These are phyloP conservation scores for Eueides isabella DNA, from an alignment of 1,140 invertebrate genomes.

Conservation along the genomic window DNA sequence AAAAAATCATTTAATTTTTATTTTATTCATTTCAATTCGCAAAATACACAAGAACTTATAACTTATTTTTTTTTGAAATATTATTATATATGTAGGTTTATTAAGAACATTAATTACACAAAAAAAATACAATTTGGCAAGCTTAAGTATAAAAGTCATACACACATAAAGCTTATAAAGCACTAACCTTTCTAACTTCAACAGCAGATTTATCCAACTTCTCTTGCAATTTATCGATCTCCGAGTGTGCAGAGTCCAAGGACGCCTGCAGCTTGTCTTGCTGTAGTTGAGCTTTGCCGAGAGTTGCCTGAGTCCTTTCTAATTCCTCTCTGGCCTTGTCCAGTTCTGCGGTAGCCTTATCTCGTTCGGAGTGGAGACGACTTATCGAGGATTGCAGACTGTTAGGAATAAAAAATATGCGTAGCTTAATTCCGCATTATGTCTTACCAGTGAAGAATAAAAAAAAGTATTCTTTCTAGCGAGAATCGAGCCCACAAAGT, in stretches of 20 bases:
- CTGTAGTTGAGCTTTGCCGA: constrained; percentile 94
- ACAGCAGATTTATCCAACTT: constrained; percentile 90
- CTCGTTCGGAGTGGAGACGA: constrained; percentile 92
- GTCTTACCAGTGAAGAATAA: neutral
- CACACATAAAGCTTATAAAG: no score
- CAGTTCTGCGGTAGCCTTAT: constrained; percentile 91
- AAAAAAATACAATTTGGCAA: no score
- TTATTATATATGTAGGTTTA: no score
- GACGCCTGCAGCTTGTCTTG: constrained; percentile 94
- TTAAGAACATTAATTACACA: no score
- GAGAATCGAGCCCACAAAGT: neutral
- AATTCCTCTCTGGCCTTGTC: constrained; percentile 96
- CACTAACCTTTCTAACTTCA: constrained; percentile 89
- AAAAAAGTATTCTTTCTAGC: neutral
- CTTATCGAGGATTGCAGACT: constrained; percentile 87
- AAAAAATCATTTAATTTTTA: no score
- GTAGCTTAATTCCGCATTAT: neutral
- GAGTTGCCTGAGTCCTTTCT: constrained; percentile 92
- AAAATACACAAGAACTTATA: no score
- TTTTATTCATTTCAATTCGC: no score
- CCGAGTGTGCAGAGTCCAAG: constrained; percentile 94
- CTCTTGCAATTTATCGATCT: constrained; percentile 95
- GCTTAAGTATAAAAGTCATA: no score
- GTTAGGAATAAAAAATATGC: constrained; percentile 11
- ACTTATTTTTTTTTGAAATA: no score